A percentile compares a stretch with the other conserved stretches of the same genome.
Evolutionary conservation across 2,888 invertebrate species (phyloP).

Genomic region (Chrysolina haemoptera): DNA sequence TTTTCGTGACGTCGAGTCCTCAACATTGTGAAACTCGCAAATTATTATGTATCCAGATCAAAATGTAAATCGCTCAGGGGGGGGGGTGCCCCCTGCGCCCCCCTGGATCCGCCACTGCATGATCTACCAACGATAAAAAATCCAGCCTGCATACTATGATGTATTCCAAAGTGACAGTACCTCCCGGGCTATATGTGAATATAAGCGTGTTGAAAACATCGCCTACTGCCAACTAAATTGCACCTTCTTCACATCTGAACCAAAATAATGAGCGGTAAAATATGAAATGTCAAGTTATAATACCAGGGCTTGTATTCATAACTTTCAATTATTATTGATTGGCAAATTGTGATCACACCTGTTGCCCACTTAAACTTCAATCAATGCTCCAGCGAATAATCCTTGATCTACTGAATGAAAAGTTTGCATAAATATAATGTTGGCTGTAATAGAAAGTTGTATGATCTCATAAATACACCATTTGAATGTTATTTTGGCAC

Average conservation of each 20-base stretch:
- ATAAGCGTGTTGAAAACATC: too few species aligned
- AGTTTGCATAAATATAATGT: slow-evolving; percentile 4
- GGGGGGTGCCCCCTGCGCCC: too few species aligned
- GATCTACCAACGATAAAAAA: too few species aligned
- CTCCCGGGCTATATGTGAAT: too few species aligned
- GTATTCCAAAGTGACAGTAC: too few species aligned
- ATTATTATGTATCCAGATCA: too few species aligned
- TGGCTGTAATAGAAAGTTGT: slow-evolving; percentile 8
- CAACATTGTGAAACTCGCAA: too few species aligned
- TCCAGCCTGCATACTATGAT: too few species aligned
- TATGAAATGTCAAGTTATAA: slow-evolving; percentile 5
- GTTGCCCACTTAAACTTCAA: slow-evolving; percentile 18
- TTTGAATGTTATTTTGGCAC: slow-evolving; percentile 1
- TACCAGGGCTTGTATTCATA: neutral
- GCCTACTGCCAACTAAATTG: neutral
- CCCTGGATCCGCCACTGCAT: too few species aligned
- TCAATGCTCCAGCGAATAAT: slow-evolving; percentile 7
- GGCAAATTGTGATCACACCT: slow-evolving; percentile 24
- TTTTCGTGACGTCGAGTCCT: too few species aligned
- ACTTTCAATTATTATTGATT: slow-evolving; percentile 17
- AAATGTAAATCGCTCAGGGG: too few species aligned
- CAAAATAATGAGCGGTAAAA: neutral
- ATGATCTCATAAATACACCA: slow-evolving; percentile 12
- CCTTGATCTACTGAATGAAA: slow-evolving; percentile 29
- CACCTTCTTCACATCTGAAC: neutral